Percentiles rank a stretch among this genome's conserved stretches.
These are phyloP conservation scores for Leuciscus waleckii DNA, from an alignment of 2,797 vertebrate species.

Conservation along the genomic window DNA sequence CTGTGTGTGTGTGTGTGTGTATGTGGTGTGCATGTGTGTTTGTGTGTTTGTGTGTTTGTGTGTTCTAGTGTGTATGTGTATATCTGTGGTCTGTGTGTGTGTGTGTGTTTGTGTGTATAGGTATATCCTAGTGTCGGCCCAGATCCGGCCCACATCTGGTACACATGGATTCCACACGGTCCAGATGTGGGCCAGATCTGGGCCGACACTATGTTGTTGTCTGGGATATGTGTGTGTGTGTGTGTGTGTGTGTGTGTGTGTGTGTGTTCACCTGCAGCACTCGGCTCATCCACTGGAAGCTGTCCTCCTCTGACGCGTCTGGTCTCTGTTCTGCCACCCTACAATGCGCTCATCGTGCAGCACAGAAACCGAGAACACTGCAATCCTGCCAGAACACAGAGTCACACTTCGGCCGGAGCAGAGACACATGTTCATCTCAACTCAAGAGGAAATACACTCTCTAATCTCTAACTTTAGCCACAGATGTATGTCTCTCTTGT, in stretches of 20 bases:
- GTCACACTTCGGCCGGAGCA: background rate
- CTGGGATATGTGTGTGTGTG: no score
- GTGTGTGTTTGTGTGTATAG: no score
- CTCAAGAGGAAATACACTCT: background rate
- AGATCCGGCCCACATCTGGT: no score
- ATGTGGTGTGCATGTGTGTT: background rate
- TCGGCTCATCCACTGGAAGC: slow-evolving; percentile 99
- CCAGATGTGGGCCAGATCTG: no score
- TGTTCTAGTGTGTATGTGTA: no score
- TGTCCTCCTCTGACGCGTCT: slow-evolving; percentile 95
- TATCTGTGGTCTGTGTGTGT: no score
- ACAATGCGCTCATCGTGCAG: slow-evolving; percentile 93
- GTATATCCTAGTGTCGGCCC: no score
- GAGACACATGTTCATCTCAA: background rate
- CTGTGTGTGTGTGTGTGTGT: no score
- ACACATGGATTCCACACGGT: no score
- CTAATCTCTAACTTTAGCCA: background rate
- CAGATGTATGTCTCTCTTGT: background rate
- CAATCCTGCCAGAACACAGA: slow-evolving; percentile 82
- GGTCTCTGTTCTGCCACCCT: slow-evolving; percentile 94
- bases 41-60: slow-evolving; percentile 13
- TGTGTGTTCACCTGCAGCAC: slow-evolving; percentile 86
- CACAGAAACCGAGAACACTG: slow-evolving; percentile 94
- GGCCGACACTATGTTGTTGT: no score
- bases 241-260: background rate